Evolutionary conservation across 2,888 invertebrate species (phyloP), one percentile per base, ranked within the genome.

Genomic region (Balanococcus diminutus): DNA sequence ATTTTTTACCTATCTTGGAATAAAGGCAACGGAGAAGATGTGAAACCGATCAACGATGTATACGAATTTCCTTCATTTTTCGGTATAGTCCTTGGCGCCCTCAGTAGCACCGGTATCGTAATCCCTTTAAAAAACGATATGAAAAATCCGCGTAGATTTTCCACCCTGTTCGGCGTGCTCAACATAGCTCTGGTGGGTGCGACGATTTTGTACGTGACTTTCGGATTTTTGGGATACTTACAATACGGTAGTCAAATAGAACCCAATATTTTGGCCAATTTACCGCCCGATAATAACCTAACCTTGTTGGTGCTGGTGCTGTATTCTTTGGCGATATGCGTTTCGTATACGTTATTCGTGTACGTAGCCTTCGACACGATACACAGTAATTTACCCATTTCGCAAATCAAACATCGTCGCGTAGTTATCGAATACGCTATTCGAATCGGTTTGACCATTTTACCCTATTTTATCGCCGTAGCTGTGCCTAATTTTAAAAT

Each of bases 111-210:
- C 88, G 95, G 95, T 83, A 95, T 95, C 9, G 95, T 97, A 56
- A 91, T 98, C 89, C 97, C 98, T 0, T 90, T 98, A 88, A 97
- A 98, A 90, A 98, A 98, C 89, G 96, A 96, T 89, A 98, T 98
- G 98, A 95, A 95, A 89, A 93, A 93, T 0, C 97, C 97, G 0
- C 92, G 93, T 88, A 92, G 92, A 75, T 98, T 98, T 90, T 94
- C 94, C 2, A 94, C 94, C 9, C 91, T 92, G 79, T 94, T 92
- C 87, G 98, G 98, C 3, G 96, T 97, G 0, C 91, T 98, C n/a
- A 97, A 97, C 89, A 14, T 92, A 88, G 92, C 94, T 0, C 97
- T 98, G 96, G 90, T 93, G 1, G 91, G 93, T 84, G 97, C 98
- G 87, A 93, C 96, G 1, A 89, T 93, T 9, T 90, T 98, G 19